Evolutionary conservation across 2,113 vertebrate species (phyloP), one percentile per base, ranked within the genome.

Genomic region (Cyphotilapia sp.): DNA sequence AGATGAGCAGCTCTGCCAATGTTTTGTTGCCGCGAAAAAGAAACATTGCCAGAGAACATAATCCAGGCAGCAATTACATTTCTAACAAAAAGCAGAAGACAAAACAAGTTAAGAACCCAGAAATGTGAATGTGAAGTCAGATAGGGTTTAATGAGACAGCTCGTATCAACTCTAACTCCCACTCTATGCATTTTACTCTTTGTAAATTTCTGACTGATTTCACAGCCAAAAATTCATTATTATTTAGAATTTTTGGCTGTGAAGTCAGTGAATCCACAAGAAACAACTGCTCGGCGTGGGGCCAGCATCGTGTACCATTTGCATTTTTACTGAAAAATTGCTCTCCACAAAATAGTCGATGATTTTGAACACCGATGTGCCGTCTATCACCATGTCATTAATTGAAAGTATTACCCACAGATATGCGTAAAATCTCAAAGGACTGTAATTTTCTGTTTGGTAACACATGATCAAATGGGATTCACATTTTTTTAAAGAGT

Each of bases 11-110:
- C 24, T 49, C 9, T 12, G 24, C 40, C 42, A 76, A 31, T 31
- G 1, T 49, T 49, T 76, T 29, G 16, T 47, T 47, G 14, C 71
- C 0, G 1, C 6, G 0, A 17, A 47, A 47, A 76, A 47, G 9
- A 47, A 29, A 47, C 24, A 76, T 29, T 29, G 6, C 24, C 40
- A 47, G 1, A 76, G 1, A 76, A 45, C 40, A 47, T 8, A 47
- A 47, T 45, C 40, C 69, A 47, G 40, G 9, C 1, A 76, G 40
- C 69, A 47, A 7, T 76, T 76, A 76, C 16, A 76, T 47, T 76
- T 29, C 69, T 11, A 47, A 47, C 9, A 12, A 47, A 76, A 47
- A 47, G 9, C 69, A 29, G 69, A 29, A 76, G 4, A 76, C 69
- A 76, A 74, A 29, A 29, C 22, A 74, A 74, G 40, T 45, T 27